Percentiles rank a stretch among this genome's conserved stretches.
phyloP scores from a whole-genome alignment of 2,113 vertebrate species.

The Melospiza melodia region DNA sequence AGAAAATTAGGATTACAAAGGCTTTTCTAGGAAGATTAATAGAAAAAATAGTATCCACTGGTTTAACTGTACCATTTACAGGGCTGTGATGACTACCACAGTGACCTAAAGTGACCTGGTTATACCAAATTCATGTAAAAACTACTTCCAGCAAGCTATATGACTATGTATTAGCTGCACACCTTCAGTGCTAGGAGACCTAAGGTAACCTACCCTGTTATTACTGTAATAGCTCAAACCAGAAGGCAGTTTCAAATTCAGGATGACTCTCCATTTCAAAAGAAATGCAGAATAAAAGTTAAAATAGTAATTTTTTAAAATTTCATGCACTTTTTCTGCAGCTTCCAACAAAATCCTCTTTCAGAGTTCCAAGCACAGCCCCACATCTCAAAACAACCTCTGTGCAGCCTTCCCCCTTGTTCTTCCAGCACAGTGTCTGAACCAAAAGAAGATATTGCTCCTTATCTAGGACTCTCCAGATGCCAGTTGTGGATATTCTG shows the following conservation, averaged over 20 bases:
- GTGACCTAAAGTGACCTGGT: neutral
- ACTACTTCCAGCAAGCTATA: neutral
- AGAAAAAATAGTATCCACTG: conserved; percentile 31
- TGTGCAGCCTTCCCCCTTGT: neutral
- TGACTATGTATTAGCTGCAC: neutral
- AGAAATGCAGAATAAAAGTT: neutral
- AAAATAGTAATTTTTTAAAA: neutral
- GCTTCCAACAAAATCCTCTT: neutral
- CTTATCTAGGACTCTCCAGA: neutral
- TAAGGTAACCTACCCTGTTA: neutral
- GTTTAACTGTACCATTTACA: neutral
- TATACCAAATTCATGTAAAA: neutral
- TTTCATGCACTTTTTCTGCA: neutral
- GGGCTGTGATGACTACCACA: neutral
- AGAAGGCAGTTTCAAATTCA: neutral
- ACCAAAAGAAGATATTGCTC: neutral
- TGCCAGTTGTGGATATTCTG: neutral
- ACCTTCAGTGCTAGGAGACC: neutral
- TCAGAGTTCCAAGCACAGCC: neutral
- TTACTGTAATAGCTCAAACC: neutral
- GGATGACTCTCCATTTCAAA: neutral
- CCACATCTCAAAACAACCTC: neutral
- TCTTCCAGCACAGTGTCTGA: neutral
- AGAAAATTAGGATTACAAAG: conserved; percentile 51
- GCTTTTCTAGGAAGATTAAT: conserved; percentile 49